These are phyloP conservation scores for Xenopus laevis DNA, from an alignment of 2,113 vertebrate genomes.

Conservation along the genomic window DNA sequence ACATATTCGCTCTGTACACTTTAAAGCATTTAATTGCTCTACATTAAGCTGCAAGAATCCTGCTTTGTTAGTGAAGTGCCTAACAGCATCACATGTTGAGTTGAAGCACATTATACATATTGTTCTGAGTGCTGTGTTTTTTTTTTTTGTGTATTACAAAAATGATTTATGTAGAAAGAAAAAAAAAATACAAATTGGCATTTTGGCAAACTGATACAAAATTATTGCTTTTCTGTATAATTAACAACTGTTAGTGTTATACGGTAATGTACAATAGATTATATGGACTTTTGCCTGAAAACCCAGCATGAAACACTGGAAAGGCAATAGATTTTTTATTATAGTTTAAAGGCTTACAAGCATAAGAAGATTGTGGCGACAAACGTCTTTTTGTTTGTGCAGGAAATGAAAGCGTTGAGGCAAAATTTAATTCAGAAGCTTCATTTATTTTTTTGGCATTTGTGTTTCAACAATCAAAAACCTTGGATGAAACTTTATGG, in stretches of 20 bases:
- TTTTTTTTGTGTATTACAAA: neutral
- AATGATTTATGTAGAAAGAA: too few species aligned
- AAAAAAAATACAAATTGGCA: neutral
- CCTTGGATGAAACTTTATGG: neutral
- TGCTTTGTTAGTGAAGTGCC: constrained; percentile 28
- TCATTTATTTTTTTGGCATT: constrained; percentile 10
- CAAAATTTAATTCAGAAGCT: constrained; percentile 11
- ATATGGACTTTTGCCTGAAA: constrained; percentile 4
- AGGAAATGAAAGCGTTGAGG: constrained; percentile 3
- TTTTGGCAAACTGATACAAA: neutral
- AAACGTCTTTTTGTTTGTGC: neutral
- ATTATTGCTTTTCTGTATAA: neutral
- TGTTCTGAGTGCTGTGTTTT: neutral
- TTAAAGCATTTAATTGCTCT: constrained; percentile 34
- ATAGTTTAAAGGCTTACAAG: neutral
- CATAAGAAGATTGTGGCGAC: neutral
- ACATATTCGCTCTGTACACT: constrained; percentile 25
- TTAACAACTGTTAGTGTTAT: neutral
- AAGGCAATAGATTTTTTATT: neutral
- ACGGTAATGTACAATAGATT: neutral
- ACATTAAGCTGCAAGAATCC: constrained; percentile 15
- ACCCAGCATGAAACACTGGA: constrained; percentile 1
- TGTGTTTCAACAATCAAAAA: neutral
- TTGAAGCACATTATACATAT: too few species aligned
- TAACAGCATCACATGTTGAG: constrained; percentile 11